A percentile compares a stretch with the other conserved stretches of the same genome.
These are phyloP conservation scores for Chrysocyon brachyurus DNA, from an alignment of 2,797 vertebrate genomes.

Conservation along the genomic window DNA sequence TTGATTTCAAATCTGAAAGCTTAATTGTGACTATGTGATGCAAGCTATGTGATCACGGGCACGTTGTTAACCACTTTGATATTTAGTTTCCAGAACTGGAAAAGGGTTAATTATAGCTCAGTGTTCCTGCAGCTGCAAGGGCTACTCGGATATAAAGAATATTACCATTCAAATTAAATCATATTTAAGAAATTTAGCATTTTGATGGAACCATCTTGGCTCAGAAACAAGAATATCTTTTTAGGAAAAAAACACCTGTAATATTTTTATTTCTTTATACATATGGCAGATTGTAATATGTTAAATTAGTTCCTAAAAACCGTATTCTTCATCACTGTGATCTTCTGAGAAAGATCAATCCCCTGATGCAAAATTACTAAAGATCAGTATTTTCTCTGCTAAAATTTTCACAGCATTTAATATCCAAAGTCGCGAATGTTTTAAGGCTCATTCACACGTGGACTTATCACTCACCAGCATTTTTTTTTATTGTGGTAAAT, in stretches of 20 bases:
- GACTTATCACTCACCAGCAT: background rate
- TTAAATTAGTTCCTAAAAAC: background rate
- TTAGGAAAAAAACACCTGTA: background rate
- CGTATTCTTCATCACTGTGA: background rate
- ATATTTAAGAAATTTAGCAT: background rate
- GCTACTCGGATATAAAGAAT: background rate
- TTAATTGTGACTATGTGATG: too few species aligned
- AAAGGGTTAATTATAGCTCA: background rate
- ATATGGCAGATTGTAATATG: background rate
- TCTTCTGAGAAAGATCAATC: background rate
- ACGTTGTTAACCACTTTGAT: background rate
- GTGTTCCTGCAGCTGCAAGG: background rate
- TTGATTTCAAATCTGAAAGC: too few species aligned
- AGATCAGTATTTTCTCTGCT: background rate
- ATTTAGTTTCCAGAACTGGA: background rate
- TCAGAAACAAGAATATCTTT: background rate
- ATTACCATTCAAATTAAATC: background rate
- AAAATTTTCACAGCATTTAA: background rate
- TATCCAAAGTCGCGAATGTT: background rate
- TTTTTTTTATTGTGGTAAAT: conserved; percentile 58
- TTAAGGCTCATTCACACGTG: conserved; percentile 19
- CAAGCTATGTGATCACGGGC: too few species aligned
- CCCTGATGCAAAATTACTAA: background rate
- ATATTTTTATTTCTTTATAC: background rate
- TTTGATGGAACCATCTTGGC: background rate